Conservation (phyloP, 2,797 vertebrate species). For the Enteromius unitaeniatus region DNA sequence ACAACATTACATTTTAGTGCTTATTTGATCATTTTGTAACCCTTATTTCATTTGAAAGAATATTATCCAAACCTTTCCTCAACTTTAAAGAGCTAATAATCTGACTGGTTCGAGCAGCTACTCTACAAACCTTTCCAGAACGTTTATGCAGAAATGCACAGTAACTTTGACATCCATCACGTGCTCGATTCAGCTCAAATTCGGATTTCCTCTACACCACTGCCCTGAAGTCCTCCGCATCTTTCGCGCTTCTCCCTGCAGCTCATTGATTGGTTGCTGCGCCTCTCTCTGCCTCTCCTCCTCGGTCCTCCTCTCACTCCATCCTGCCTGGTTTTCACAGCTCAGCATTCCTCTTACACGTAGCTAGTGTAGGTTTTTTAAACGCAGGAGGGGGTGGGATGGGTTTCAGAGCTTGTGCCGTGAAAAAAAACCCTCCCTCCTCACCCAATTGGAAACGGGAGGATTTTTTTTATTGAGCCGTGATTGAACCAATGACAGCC, state of each 20-base stretch:
- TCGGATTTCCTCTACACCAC: neutral
- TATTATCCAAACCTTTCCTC: neutral
- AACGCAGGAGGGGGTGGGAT: conserved; percentile 46
- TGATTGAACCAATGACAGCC: conserved; percentile 74
- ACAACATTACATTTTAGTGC: neutral
- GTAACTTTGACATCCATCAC: neutral
- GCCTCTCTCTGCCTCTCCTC: neutral
- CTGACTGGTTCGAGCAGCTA: neutral
- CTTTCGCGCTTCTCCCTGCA: conserved; percentile 3
- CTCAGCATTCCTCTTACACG: conserved; percentile 47
- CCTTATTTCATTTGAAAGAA: neutral
- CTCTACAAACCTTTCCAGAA: neutral
- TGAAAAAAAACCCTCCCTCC: conserved; percentile 10
- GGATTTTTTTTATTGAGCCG: conserved; percentile 73
- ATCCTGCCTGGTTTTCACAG: neutral
- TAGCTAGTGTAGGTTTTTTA: conserved; percentile 46
- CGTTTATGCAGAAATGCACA: neutral
- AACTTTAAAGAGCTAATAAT: neutral
- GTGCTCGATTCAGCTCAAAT: neutral
- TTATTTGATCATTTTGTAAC: neutral
- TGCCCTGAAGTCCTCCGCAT: neutral
- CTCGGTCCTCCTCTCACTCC: conserved; percentile 5
- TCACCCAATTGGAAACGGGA: conserved; percentile 70
- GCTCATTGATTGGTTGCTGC: conserved; percentile 21
- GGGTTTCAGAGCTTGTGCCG: conserved; percentile 23